A percentile compares a stretch with the other conserved stretches of the same genome.
Evolutionary conservation across 2,797 vertebrate genomes (phyloP).

Genomic region (Denticeps clupeoides): DNA sequence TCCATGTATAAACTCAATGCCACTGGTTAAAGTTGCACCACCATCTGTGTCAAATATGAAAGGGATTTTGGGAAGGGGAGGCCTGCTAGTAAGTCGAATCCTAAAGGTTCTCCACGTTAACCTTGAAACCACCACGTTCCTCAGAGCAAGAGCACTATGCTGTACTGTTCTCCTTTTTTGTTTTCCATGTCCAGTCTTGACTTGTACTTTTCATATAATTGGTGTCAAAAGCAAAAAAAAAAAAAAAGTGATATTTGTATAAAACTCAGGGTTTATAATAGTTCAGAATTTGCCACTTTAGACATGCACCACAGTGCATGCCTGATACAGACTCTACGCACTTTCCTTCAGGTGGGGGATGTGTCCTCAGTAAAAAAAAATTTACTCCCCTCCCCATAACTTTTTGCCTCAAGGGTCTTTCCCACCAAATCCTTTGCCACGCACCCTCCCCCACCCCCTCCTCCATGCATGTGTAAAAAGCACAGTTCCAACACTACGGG

Average conservation of each 20-base stretch:
- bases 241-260: constrained; percentile 19
- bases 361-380: constrained; percentile 38
- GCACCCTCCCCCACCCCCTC: background rate
- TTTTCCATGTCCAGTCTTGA: too few species aligned
- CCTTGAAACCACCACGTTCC: background rate
- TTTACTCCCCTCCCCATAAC: constrained; percentile 26
- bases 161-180: too few species aligned
- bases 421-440: constrained; percentile 13
- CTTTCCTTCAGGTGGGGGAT: constrained; percentile 63
- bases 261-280: constrained; percentile 68
- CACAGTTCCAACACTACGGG: constrained; percentile 44
- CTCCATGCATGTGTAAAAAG: constrained; percentile 6
- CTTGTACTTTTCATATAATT: background rate
- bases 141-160: background rate
- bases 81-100: constrained; percentile 39
- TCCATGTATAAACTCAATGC: constrained; percentile 31
- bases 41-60: constrained; percentile 54
- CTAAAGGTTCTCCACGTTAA: constrained; percentile 25
- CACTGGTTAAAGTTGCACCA: constrained; percentile 45
- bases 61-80: constrained; percentile 48
- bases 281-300: constrained; percentile 53
- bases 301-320: constrained; percentile 37
- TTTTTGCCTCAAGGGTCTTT: constrained; percentile 60
- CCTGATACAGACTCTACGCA: constrained; percentile 51
- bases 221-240: background rate